Evolutionary conservation across 2,113 vertebrate genomes (phyloP), one percentile per base, ranked within the genome.

Genomic region (Tylochromis polylepis): DNA sequence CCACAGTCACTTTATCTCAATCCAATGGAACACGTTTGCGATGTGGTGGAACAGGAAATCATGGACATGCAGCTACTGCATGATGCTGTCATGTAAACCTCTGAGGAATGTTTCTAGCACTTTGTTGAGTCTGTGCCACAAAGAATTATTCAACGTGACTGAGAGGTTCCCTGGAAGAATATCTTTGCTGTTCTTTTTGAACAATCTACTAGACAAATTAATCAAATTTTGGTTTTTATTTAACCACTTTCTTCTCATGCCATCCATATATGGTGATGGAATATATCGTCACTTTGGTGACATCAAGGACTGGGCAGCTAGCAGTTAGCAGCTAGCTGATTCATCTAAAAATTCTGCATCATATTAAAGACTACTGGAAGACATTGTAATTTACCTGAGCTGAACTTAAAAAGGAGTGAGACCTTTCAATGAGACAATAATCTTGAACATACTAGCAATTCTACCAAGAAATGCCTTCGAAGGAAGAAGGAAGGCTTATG

Each of bases 191-290:
- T 46, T 43, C 22, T 27, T 46, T 72, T 72, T 18, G 67, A 72
- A 11, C 67, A 72, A 4, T 72, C 41, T 72, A 9, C 67, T 29
- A 11, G 14, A 16, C 0, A 46, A 16, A 72, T 4, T 12, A 10
- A 67, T 41, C 20, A 67, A 43, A 41, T 41, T 24, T 27, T 0
- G 0, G 0, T 4, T 72, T 72, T 72, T 43, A 43, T 16, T 46
- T 16, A 24, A 46, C 38, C 65, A 18, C 22, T 72, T 46, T 22
- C 65, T 72, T 72, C 38, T 46, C 12, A 22, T 70, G 4, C 36
- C 65, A 15, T 43, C 65, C 8, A 38, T 0, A 43, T 41, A 43
- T 43, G 65, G 38, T 72, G 65, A 16, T 72, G 38, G 38, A 72
- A 72, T 10, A 43, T 27, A 43, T 46, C 2, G 1, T 43, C n/a